Evolutionary conservation across 1,140 invertebrate species (phyloP).

Genomic region (Hirudo medicinalis): DNA sequence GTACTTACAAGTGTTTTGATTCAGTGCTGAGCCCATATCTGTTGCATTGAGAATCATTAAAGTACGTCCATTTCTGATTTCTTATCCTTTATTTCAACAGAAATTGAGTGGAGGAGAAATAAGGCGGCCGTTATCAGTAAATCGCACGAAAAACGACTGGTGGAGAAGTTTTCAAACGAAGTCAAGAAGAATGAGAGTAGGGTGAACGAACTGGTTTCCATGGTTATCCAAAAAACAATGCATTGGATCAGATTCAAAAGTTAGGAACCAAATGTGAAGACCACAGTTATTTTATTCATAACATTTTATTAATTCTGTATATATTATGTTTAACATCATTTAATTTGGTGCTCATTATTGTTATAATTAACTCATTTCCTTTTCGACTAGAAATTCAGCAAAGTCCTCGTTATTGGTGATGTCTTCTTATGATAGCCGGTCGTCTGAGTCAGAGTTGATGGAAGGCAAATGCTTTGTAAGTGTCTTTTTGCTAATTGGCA

Average conservation of each 20-base stretch:
- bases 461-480: no score
- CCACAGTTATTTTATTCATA: no score
- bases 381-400: neutral
- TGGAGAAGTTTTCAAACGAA: neutral
- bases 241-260: neutral
- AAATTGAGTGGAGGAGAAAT: neutral
- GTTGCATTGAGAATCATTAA: neutral
- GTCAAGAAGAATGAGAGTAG: neutral
- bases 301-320: no score
- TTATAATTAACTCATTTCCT: neutral
- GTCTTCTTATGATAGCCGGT: neutral
- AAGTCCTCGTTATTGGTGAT: neutral
- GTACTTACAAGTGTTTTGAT: no score
- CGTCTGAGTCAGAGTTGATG: no score
- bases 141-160: neutral
- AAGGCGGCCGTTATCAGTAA: neutral
- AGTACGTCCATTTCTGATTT: neutral
- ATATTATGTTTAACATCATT: neutral
- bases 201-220: neutral
- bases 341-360: neutral
- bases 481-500: no score
- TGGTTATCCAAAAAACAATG: neutral
- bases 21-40: no score
- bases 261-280: neutral
- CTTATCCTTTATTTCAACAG: neutral